These are phyloP conservation scores for Pocota personata DNA, from an alignment of 2,888 invertebrate genomes.

Conservation along the genomic window DNA sequence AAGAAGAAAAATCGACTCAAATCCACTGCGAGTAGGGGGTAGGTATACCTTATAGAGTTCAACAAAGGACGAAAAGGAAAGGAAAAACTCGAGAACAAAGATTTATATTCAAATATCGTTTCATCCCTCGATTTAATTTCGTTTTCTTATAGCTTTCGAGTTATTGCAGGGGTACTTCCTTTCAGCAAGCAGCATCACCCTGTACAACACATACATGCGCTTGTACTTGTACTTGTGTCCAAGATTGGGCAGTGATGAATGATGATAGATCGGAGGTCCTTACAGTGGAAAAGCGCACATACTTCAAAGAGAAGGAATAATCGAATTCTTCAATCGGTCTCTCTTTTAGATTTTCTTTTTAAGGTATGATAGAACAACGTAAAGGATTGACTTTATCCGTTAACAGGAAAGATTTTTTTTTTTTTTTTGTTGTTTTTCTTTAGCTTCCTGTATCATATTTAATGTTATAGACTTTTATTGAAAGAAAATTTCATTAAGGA, in stretches of 20 bases:
- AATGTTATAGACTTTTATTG: conserved; percentile 52
- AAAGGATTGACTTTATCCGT: conserved; percentile 53
- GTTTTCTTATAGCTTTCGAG: not conserved
- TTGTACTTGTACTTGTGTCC: conserved; percentile 3
- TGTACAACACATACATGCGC: not conserved
- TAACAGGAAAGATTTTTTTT: not conserved
- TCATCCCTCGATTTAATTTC: conserved; percentile 40
- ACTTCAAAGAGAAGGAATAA: not conserved
- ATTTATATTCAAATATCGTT: conserved; percentile 67
- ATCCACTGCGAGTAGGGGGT: not conserved
- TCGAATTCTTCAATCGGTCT: conserved; percentile 36
- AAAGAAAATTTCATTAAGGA: conserved; percentile 52
- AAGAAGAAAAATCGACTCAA: conserved; percentile 6
- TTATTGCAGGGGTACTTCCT: not conserved
- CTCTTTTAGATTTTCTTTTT: not conserved
- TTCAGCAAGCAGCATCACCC: conserved; percentile 1
- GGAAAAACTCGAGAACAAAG: not conserved
- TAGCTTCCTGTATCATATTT: conserved; percentile 41
- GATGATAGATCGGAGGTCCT: conserved; percentile 64
- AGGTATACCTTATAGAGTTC: not conserved
- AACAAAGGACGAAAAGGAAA: not conserved
- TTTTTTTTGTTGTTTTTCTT: not conserved
- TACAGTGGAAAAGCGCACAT: conserved; percentile 40
- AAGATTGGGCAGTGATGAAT: conserved; percentile 67
- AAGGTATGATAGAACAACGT: conserved; percentile 15